Conservation (phyloP, 2,888 invertebrate genomes). For the Glaucopsyche alexis region DNA sequence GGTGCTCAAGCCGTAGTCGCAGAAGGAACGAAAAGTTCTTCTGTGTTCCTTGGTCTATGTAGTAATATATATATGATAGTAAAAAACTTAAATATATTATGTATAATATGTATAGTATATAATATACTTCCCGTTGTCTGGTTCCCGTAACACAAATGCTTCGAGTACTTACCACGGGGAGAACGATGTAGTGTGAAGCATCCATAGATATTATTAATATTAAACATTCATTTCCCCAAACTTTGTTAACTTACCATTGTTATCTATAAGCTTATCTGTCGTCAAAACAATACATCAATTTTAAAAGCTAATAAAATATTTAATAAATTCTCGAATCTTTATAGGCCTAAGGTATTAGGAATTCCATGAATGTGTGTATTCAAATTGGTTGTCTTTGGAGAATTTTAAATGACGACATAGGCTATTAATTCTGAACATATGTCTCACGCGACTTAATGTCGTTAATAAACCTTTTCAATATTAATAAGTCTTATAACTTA, state of each 20-base stretch:
- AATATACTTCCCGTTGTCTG: too few species aligned
- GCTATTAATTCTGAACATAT: neutral
- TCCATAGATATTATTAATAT: neutral
- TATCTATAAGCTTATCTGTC: neutral
- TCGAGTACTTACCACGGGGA: too few species aligned
- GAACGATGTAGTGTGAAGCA: too few species aligned
- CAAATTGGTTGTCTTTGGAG: neutral
- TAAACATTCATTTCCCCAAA: too few species aligned
- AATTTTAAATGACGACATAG: constrained; percentile 2
- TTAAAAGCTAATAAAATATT: neutral
- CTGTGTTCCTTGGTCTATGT: too few species aligned
- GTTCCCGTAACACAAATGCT: too few species aligned
- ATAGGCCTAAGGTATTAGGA: neutral
- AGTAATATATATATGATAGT: too few species aligned
- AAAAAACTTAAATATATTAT: too few species aligned
- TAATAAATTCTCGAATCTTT: neutral
- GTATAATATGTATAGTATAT: too few species aligned
- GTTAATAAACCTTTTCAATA: constrained; percentile 6
- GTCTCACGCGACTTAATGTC: neutral
- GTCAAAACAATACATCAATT: constrained; percentile 9
- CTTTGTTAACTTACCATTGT: neutral
- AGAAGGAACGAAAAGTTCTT: too few species aligned
- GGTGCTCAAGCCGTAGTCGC: too few species aligned
- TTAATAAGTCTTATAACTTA: neutral
- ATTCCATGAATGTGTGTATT: constrained; percentile 3